Evolutionary conservation across 2,113 vertebrate genomes (phyloP).

Genomic region (Phocoena phocoena): DNA sequence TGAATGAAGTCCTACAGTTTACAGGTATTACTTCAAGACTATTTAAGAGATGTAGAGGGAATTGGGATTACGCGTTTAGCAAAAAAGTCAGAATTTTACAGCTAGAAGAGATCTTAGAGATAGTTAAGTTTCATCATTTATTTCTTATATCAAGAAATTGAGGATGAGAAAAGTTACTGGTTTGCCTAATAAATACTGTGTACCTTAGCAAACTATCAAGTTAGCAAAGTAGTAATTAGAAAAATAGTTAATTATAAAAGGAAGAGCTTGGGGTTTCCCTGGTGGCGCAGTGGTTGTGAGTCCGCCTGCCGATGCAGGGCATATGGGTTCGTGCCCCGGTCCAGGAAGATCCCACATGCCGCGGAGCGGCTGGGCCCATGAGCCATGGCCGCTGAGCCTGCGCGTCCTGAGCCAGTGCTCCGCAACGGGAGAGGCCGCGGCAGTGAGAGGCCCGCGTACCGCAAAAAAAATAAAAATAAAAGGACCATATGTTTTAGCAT

Average conservation of each 20-base stretch:
- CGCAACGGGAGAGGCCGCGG: no score
- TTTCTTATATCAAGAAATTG: slow-evolving; percentile 20
- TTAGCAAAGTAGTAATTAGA: background rate
- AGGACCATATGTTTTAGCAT: background rate
- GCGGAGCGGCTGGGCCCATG: no score
- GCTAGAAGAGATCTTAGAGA: background rate
- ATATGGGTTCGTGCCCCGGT: no score
- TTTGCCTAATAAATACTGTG: background rate
- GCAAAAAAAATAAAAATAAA: background rate
- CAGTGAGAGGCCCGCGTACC: no score
- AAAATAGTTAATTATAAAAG: background rate
- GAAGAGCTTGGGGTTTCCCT: background rate
- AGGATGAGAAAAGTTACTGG: background rate
- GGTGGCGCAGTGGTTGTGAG: no score
- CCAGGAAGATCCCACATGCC: no score
- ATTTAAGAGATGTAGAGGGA: background rate
- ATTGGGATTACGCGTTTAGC: background rate
- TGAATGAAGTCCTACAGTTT: background rate
- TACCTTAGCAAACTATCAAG: background rate
- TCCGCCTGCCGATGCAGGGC: no score
- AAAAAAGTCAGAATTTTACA: background rate
- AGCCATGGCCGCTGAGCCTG: no score
- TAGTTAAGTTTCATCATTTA: background rate
- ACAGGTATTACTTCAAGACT: background rate
- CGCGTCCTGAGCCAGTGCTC: no score